Percentiles rank a stretch among this genome's conserved stretches.
Conservation (phyloP, 2,113 vertebrate genomes). For the Nyctereutes procyonoides region DNA sequence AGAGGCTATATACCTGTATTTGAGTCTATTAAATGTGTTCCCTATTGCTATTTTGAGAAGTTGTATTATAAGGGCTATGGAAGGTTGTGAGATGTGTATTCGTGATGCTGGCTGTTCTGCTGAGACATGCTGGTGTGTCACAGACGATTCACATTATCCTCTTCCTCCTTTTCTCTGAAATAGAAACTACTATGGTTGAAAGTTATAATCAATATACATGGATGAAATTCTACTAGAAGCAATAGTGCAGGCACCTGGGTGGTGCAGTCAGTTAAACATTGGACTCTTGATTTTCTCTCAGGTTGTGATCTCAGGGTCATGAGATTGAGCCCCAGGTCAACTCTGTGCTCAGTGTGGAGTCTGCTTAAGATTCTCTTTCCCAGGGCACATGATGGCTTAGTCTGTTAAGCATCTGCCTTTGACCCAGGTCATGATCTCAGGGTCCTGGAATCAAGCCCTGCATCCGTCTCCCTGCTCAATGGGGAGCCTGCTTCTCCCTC, state of each 20-base stretch:
- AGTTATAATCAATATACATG: background rate
- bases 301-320: background rate
- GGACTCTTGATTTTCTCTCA: background rate
- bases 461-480: background rate
- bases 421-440: background rate
- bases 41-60: background rate
- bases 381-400: background rate
- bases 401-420: background rate
- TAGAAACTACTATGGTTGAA: background rate
- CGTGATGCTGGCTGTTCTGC: background rate
- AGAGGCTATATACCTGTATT: background rate
- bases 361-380: background rate
- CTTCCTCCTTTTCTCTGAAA: background rate
- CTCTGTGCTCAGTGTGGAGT: background rate
- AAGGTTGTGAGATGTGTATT: background rate
- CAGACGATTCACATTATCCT: background rate
- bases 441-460: background rate
- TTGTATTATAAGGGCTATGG: background rate
- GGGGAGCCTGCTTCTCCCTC: background rate
- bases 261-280: background rate
- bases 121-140: background rate
- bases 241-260: background rate
- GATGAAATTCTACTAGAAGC: background rate
- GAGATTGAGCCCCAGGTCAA: background rate
- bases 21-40: background rate